Evolutionary conservation across 2,113 vertebrate species (phyloP).

Genomic region (Dasyurus viverrinus): DNA sequence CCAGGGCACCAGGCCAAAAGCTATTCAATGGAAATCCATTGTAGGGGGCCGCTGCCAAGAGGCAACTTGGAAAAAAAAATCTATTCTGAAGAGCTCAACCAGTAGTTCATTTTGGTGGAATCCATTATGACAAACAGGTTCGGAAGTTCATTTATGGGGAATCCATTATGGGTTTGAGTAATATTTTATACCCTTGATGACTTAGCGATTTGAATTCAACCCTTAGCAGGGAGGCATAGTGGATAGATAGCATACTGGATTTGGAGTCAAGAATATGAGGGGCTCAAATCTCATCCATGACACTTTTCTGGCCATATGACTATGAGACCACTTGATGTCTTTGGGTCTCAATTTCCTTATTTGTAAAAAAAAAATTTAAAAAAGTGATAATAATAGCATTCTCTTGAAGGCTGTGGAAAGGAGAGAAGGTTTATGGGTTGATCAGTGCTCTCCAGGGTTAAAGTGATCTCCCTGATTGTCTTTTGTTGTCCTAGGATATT

Average conservation of each 20-base stretch:
- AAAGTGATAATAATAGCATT: background rate
- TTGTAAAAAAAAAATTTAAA: background rate
- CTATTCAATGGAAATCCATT: background rate
- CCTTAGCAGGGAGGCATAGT: background rate
- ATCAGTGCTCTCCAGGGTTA: background rate
- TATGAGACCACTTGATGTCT: background rate
- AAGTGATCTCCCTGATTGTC: background rate
- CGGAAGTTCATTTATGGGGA: conserved; percentile 67
- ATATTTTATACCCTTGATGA: conserved; percentile 59
- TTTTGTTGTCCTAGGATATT: background rate
- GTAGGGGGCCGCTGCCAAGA: conserved; percentile 67
- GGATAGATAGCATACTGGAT: background rate
- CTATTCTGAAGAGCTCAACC: conserved; percentile 61
- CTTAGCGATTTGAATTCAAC: background rate
- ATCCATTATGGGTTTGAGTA: conserved; percentile 61
- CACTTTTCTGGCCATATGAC: background rate
- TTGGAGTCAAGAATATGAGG: background rate
- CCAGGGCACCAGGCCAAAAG: conserved; percentile 13
- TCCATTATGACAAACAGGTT: conserved; percentile 61
- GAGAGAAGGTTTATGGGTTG: background rate
- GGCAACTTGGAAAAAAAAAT: conserved; percentile 42
- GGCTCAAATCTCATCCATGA: background rate
- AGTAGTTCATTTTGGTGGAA: conserved; percentile 69
- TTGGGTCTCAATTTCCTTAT: background rate
- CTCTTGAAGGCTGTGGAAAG: background rate